phyloP scores from a whole-genome alignment of 1,140 invertebrate species.

The Pseudomyrmex flavicornis region DNA sequence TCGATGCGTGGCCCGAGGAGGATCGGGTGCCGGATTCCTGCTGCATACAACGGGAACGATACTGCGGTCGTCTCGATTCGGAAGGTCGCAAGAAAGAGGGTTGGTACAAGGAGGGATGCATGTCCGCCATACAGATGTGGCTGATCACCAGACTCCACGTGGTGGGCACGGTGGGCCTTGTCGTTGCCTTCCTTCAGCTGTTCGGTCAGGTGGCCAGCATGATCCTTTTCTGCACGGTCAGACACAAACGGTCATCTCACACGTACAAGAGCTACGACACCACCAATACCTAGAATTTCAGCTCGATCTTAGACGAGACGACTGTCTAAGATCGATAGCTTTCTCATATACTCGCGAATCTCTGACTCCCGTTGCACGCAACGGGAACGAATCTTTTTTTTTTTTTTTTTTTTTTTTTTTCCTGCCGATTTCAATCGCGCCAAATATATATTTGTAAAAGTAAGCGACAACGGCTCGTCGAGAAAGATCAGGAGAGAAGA shows the following conservation, averaged over 20 bases:
- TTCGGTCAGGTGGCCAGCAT: slow-evolving; percentile 92
- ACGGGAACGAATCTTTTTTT: slow-evolving; percentile 17
- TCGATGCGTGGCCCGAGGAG: slow-evolving; percentile 91
- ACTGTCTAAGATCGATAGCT: slow-evolving; percentile 67
- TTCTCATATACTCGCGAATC: not conserved
- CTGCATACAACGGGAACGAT: slow-evolving; percentile 87
- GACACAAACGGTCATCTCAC: slow-evolving; percentile 89
- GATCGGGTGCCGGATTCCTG: slow-evolving; percentile 93
- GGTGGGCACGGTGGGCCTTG: slow-evolving; percentile 89
- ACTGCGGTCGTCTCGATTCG: slow-evolving; percentile 79
- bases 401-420: not conserved
- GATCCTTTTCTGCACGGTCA: slow-evolving; percentile 91
- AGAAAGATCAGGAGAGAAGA: not conserved
- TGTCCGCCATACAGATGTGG: slow-evolving; percentile 89
- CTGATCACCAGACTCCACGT: slow-evolving; percentile 89
- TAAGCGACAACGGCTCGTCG: slow-evolving; percentile 12
- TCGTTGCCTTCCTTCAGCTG: slow-evolving; percentile 89
- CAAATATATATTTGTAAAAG: slow-evolving; percentile 15
- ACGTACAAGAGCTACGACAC: slow-evolving; percentile 89
- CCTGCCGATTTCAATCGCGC: not conserved
- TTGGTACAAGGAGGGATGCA: slow-evolving; percentile 90
- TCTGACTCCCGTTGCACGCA: not conserved
- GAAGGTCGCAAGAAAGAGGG: slow-evolving; percentile 86
- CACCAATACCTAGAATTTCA: slow-evolving; percentile 84
- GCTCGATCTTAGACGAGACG: slow-evolving; percentile 83